These are phyloP conservation scores for Drosophila robusta DNA, from an alignment of 2,888 invertebrate species.

Conservation along the genomic window DNA sequence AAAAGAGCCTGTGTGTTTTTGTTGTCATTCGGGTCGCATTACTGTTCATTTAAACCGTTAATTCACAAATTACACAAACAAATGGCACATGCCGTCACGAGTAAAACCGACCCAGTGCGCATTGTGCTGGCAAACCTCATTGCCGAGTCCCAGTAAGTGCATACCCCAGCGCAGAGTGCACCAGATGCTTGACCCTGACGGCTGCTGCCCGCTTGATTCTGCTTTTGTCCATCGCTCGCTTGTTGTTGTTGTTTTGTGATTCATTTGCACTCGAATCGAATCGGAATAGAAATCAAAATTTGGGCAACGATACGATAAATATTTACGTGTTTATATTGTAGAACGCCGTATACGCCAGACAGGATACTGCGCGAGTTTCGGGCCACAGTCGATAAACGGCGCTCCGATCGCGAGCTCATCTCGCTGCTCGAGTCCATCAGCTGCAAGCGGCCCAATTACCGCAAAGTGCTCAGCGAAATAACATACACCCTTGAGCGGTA, in stretches of 20 bases:
- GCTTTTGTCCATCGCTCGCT: not conserved
- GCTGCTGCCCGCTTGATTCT: not conserved
- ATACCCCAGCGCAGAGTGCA: constrained; percentile 18
- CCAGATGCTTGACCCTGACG: constrained; percentile 46
- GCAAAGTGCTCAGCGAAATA: constrained; percentile 75
- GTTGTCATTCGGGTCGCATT: constrained; percentile 34
- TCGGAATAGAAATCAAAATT: not conserved
- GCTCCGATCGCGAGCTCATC: constrained; percentile 73
- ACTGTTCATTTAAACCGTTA: constrained; percentile 43
- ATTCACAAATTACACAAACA: constrained; percentile 36
- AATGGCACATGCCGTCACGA: constrained; percentile 29
- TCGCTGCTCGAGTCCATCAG: constrained; percentile 80
- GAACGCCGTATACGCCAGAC: constrained; percentile 79
- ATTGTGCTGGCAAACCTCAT: constrained; percentile 73
- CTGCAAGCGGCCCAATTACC: constrained; percentile 74
- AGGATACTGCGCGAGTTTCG: constrained; percentile 82
- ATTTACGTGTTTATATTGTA: constrained; percentile 45
- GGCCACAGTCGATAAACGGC: constrained; percentile 73
- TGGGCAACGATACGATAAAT: not conserved
- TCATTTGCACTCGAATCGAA: not conserved
- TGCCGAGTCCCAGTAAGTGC: constrained; percentile 77
- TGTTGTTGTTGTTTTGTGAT: not conserved
- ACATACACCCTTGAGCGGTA: constrained; percentile 76
- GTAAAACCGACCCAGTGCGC: constrained; percentile 73
- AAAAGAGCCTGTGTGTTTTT: constrained; percentile 20